phyloP scores from a whole-genome alignment of 2,113 vertebrate genomes.

The human region DNA sequence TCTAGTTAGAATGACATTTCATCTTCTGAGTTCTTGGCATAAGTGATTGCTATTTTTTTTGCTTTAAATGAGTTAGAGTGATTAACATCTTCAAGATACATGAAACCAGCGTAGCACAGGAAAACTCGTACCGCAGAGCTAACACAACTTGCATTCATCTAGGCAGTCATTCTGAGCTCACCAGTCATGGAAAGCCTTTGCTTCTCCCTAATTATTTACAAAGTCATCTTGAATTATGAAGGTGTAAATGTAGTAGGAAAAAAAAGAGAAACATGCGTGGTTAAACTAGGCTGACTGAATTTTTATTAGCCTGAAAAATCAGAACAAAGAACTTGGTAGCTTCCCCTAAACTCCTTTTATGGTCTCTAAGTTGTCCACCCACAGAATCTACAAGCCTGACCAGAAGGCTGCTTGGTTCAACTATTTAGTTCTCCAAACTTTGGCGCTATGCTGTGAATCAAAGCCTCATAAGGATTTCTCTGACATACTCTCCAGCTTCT shows the following conservation, averaged over 20 bases:
- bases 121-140: neutral
- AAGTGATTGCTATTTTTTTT: neutral
- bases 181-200: neutral
- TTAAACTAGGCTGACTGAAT: neutral
- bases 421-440: neutral
- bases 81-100: neutral
- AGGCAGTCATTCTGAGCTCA: neutral
- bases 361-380: neutral
- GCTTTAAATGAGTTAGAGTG: neutral
- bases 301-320: neutral
- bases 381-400: neutral
- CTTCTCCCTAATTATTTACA: neutral
- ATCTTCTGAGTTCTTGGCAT: neutral
- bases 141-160: neutral
- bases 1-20: neutral
- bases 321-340: neutral
- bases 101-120: neutral
- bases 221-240: neutral
- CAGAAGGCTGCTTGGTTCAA: neutral
- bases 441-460: neutral
- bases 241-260: neutral
- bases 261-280: neutral
- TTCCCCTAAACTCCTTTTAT: neutral
- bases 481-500: neutral
- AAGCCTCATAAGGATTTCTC: neutral